Evolutionary conservation across 2,797 vertebrate genomes (phyloP), one percentile per base, ranked within the genome.

Genomic region (Odontamblyopus lacepedii): DNA sequence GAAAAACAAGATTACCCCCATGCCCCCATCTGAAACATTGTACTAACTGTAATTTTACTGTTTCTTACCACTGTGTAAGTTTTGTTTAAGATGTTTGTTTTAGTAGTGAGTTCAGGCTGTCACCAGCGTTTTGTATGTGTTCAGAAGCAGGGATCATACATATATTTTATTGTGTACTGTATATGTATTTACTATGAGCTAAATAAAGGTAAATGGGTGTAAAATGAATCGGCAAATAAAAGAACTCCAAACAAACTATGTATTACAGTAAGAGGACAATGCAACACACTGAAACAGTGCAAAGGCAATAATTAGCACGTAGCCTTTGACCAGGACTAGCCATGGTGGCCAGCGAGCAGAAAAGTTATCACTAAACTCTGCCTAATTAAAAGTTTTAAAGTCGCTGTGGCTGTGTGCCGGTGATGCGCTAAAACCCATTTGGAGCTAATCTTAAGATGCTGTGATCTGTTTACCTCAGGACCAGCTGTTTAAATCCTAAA

Each of bases 391-490:
- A 66, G 44, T 66, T 66, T 48, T 29, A 27, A 48, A 26, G 62
- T 9, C n/a, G 1, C 4, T 26, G 41, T 32, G 59, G 19, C 62
- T 11, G 18, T 44, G 41, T 32, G 63, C 60, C 32, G 67, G 50
- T 23, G 0, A 38, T 59, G 23, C 60, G 19, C 59, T 67, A 51
- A 78, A 73, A 50, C 44, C 48, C 56, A 74, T 61, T 62, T 55
- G 41, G 26, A 44, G 44, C 30, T 35, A 5, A 32, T 73, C 9
- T 44, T 7, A 70, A 67, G 35, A 16, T 19, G 23, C 35, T 69
- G 53, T 55, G 70, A 27, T 61, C 55, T 35, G 15, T 15, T 71
- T 56, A 19, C 63, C 71, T 65, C 56, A 2, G 38, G 30, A 38
- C 53, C 38, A 68, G 60, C 68, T 72, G 35, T 67, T 68, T 35